These are phyloP conservation scores for Darevskia nairensis DNA, from an alignment of 2,797 vertebrate genomes.

Conservation along the genomic window DNA sequence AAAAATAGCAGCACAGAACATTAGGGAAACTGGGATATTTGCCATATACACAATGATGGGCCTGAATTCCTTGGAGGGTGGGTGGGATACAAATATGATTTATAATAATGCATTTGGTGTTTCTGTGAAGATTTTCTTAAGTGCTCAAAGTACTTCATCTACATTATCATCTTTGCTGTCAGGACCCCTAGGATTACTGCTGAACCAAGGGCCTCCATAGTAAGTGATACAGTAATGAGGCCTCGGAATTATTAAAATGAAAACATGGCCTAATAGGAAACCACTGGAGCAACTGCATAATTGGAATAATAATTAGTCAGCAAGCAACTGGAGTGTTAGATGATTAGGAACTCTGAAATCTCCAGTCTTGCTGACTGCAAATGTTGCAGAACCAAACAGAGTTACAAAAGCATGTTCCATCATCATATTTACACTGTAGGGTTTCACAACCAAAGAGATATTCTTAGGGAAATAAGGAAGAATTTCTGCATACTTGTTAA, in stretches of 20 bases:
- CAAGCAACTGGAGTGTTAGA: background rate
- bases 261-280: constrained; percentile 18
- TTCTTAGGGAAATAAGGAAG: background rate
- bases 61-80: background rate
- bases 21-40: background rate
- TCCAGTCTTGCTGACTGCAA: background rate
- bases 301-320: background rate
- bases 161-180: background rate
- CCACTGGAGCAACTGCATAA: background rate
- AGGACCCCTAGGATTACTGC: background rate
- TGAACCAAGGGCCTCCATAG: background rate
- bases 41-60: background rate
- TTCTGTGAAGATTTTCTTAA: background rate
- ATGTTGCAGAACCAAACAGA: background rate
- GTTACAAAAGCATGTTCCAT: background rate
- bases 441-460: constrained; percentile 17
- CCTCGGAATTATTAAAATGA: background rate
- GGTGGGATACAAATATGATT: background rate
- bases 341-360: background rate
- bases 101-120: constrained; percentile 6
- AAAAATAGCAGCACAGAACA: background rate
- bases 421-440: background rate
- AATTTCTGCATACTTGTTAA: background rate
- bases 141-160: background rate
- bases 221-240: background rate